phyloP scores from a whole-genome alignment of 2,113 vertebrate species.

The Todiramphus chloris region DNA sequence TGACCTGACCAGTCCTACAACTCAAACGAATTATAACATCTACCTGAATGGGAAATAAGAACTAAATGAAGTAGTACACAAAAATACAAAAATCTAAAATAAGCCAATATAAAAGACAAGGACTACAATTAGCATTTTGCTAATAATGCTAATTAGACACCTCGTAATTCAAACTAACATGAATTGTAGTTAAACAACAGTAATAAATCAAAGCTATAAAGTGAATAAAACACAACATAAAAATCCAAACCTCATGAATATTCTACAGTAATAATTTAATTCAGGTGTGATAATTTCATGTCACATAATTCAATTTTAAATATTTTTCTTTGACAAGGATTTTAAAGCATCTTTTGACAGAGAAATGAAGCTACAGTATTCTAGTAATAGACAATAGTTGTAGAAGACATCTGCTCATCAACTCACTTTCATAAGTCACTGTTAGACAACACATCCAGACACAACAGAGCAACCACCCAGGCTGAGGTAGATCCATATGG shows the following conservation, averaged over 20 bases:
- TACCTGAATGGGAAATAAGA: neutral
- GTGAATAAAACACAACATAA: neutral
- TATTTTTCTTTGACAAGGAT: neutral
- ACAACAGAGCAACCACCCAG: rapidly evolving
- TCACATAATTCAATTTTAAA: neutral
- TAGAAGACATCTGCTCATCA: rapidly evolving
- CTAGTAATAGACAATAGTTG: rapidly evolving
- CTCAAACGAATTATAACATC: neutral
- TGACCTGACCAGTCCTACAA: neutral
- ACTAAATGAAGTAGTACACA: neutral
- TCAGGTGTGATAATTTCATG: neutral
- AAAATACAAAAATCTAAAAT: neutral
- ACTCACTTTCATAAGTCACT: neutral
- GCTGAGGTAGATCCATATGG: neutral
- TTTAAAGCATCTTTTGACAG: neutral
- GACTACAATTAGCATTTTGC: neutral
- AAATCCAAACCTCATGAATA: neutral
- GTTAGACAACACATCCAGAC: rapidly evolving
- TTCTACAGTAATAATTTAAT: neutral
- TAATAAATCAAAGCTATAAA: neutral
- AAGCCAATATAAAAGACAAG: neutral
- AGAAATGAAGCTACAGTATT: neutral
- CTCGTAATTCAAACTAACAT: neutral
- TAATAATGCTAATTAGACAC: neutral
- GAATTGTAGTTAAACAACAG: neutral